phyloP scores from a whole-genome alignment of 2,797 vertebrate genomes.

The Vultur gryphus region DNA sequence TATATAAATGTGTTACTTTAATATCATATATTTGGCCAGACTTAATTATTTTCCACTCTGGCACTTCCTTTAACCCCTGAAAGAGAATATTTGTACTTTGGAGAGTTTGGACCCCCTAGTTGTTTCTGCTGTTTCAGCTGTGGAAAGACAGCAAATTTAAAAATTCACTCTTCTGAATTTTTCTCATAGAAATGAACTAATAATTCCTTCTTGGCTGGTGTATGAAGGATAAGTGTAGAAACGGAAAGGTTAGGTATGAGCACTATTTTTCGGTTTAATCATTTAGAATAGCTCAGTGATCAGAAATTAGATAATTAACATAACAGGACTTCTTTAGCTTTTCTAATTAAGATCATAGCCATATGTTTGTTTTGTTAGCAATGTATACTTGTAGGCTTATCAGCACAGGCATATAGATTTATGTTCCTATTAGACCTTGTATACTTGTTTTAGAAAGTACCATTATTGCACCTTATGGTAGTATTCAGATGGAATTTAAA shows the following conservation, averaged over 20 bases:
- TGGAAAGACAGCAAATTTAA: neutral
- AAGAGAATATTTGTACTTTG: neutral
- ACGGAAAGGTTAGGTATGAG: neutral
- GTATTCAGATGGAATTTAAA: neutral
- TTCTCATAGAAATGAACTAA: neutral
- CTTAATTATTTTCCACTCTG: neutral
- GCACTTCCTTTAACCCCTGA: neutral
- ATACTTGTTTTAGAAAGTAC: neutral
- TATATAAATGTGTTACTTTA: neutral
- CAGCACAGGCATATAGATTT: neutral
- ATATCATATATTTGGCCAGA: neutral
- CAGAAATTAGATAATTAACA: conserved; percentile 24
- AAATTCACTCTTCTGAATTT: neutral
- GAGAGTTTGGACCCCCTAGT: neutral
- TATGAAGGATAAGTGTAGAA: neutral
- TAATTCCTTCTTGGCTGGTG: conserved; percentile 1
- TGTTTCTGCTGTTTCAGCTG: conserved; percentile 7
- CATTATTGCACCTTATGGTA: neutral
- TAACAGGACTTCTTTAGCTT: conserved; percentile 1
- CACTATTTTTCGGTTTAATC: neutral
- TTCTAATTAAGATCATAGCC: neutral
- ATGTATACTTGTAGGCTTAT: neutral
- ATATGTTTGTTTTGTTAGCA: neutral
- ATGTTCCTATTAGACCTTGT: neutral
- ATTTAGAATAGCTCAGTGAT: conserved; percentile 19